Evolutionary conservation across 2,113 vertebrate genomes (phyloP).

Genomic region (Capreolus pygargus): DNA sequence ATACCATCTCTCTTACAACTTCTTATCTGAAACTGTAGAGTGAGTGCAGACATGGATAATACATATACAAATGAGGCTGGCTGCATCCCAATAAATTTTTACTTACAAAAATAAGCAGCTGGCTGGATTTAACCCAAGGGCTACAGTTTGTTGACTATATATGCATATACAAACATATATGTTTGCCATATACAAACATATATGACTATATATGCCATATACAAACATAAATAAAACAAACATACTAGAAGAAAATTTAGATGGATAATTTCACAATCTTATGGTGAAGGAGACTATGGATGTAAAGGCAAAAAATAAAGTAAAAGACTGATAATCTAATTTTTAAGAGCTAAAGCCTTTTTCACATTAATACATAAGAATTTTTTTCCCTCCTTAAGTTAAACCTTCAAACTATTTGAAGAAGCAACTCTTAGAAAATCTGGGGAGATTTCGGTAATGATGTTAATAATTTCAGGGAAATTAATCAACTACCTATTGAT

Average conservation of each 20-base stretch:
- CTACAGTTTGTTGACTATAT: neutral
- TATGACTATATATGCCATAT: neutral
- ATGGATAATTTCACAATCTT: neutral
- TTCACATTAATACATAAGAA: slow-evolving; percentile 46
- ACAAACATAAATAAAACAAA: neutral
- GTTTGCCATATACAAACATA: neutral
- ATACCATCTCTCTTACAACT: neutral
- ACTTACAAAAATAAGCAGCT: neutral
- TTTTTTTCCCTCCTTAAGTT: slow-evolving; percentile 46
- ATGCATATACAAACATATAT: neutral
- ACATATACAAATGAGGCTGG: neutral
- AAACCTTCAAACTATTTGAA: slow-evolving; percentile 71
- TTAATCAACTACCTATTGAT: slow-evolving; percentile 67
- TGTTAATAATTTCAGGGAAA: slow-evolving; percentile 72
- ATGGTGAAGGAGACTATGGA: neutral
- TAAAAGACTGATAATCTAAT: neutral
- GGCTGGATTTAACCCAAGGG: neutral
- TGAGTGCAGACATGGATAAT: neutral
- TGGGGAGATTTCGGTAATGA: slow-evolving; percentile 60
- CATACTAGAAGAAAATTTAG: neutral
- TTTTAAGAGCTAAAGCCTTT: neutral
- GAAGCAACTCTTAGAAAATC: slow-evolving; percentile 69
- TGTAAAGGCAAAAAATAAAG: neutral
- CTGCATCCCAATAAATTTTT: neutral
- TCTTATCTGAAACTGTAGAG: neutral